Conservation (phyloP, 2,888 invertebrate species). For the Trissonchulus latispiculum region DNA sequence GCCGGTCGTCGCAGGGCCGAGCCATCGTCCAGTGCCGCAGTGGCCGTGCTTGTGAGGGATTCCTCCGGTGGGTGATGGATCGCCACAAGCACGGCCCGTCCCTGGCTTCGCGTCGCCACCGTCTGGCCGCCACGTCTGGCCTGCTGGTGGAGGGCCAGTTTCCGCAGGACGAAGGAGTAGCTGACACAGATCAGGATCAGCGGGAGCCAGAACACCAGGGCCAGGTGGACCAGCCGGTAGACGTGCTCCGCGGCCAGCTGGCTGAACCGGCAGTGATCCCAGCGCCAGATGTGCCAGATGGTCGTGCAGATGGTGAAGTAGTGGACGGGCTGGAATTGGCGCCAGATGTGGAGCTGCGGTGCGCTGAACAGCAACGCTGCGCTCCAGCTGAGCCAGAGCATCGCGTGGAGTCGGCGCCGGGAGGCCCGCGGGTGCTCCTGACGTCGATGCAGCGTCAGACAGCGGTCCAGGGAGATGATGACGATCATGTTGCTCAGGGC, state of each 20-base stretch:
- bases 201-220: slow-evolving; percentile 14
- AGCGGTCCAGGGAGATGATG: not conserved
- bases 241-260: not conserved
- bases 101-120: not conserved
- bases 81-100: too few species aligned
- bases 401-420: not conserved
- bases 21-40: not conserved
- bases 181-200: not conserved
- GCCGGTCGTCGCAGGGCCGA: not conserved
- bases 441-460: not conserved
- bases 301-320: slow-evolving; percentile 34
- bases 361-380: slow-evolving; percentile 31
- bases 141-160: not conserved
- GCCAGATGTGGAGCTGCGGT: slow-evolving; percentile 36
- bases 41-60: not conserved
- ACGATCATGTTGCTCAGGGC: not conserved
- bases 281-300: slow-evolving; percentile 28
- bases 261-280: not conserved
- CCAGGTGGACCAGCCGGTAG: not conserved
- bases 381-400: slow-evolving; percentile 28
- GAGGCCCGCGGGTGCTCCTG: not conserved
- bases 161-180: not conserved
- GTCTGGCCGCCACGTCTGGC: not conserved
- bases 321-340: slow-evolving; percentile 26
- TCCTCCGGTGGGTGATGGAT: too few species aligned